phyloP scores from a whole-genome alignment of 2,888 invertebrate genomes.

The Rhopalosiphum nymphaeae region DNA sequence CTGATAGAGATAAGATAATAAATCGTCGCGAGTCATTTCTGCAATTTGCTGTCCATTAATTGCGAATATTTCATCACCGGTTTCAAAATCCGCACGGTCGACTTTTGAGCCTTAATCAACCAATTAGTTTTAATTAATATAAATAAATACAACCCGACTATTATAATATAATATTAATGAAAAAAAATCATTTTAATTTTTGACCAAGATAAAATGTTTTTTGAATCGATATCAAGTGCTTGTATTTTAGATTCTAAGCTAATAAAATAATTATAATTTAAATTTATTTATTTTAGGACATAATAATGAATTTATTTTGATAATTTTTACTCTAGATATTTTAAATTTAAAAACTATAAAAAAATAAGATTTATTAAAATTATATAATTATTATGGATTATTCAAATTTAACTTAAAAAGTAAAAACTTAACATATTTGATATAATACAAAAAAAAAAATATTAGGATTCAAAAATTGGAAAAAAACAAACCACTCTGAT shows the following conservation, averaged over 20 bases:
- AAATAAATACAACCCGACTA: background rate
- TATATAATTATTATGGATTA: background rate
- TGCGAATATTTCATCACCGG: slow-evolving; percentile 63
- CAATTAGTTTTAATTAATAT: background rate
- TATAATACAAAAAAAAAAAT: background rate
- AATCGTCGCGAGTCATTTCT: slow-evolving; percentile 62
- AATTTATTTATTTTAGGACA: background rate
- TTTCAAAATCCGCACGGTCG: slow-evolving; percentile 60
- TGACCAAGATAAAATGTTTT: background rate
- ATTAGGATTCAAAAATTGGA: background rate
- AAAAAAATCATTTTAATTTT: background rate
- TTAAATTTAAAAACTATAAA: background rate
- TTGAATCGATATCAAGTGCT: background rate
- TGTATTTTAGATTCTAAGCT: background rate
- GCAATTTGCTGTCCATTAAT: slow-evolving; percentile 63
- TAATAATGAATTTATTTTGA: background rate
- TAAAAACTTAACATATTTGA: background rate
- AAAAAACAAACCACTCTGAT: background rate
- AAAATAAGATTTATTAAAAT: background rate
- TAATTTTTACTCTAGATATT: background rate
- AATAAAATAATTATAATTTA: background rate
- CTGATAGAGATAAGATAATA: slow-evolving; percentile 57
- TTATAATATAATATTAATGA: background rate
- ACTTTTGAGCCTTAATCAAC: slow-evolving; percentile 55
- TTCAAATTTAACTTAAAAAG: background rate